Conservation (phyloP, 2,888 invertebrate genomes). For the Drosophila parthenogenetica region DNA sequence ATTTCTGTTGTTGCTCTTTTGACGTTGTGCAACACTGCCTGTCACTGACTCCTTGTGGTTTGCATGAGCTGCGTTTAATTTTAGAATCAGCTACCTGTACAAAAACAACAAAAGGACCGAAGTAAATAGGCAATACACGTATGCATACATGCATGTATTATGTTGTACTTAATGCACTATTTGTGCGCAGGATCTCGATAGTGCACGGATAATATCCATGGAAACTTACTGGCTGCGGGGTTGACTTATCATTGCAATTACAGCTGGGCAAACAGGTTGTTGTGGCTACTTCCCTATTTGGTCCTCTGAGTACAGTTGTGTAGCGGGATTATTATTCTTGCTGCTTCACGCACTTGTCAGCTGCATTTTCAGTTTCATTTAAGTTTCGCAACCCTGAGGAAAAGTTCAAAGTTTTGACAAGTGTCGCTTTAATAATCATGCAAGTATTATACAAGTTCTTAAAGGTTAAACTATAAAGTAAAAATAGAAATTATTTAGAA, state of each 20-base stretch:
- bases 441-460: background rate
- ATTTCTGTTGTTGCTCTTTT: background rate
- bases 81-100: conserved; percentile 2
- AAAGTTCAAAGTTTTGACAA: background rate
- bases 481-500: background rate
- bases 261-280: conserved; percentile 39
- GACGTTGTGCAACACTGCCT: conserved; percentile 8
- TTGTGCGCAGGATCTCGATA: conserved; percentile 53
- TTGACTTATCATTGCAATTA: conserved; percentile 5
- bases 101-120: background rate
- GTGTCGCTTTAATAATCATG: background rate
- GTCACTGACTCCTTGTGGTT: background rate
- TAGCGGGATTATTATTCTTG: background rate
- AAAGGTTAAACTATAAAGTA: too few species aligned
- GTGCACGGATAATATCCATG: conserved; percentile 49
- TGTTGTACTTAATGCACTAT: conserved; percentile 8
- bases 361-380: conserved; percentile 6
- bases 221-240: conserved; percentile 49
- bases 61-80: conserved; percentile 18
- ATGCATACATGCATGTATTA: conserved; percentile 12
- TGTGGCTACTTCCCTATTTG: background rate
- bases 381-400: background rate
- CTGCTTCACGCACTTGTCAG: conserved; percentile 4
- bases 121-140: background rate
- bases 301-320: conserved; percentile 36